Percentiles rank a stretch among this genome's conserved stretches.
Conservation (phyloP, 1,140 invertebrate genomes). For the Trissolcus basalis region DNA sequence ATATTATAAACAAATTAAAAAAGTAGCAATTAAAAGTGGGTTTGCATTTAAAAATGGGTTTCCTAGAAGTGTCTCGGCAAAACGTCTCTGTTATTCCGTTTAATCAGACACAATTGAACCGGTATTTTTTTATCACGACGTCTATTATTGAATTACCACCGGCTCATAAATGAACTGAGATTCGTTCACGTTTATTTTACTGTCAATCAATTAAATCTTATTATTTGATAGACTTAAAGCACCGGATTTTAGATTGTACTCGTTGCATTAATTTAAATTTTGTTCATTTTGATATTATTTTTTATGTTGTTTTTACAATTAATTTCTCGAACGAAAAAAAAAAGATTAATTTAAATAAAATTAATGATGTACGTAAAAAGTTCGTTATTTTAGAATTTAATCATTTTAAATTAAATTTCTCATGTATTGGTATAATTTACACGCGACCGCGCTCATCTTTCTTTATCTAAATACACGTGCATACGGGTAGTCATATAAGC, state of each 20-base stretch:
- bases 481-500: conserved; percentile 38
- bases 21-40: no score
- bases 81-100: conserved; percentile 11
- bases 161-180: conserved; percentile 16
- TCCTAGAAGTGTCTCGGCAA: conserved; percentile 16
- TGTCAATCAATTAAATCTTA: conserved; percentile 18
- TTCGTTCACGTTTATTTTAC: conserved; percentile 31
- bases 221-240: not conserved
- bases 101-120: conserved; percentile 31
- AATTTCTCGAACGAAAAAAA: no score
- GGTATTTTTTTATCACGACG: conserved; percentile 52
- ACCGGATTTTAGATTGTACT: not conserved
- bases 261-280: not conserved
- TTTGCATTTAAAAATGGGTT: no score
- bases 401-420: no score
- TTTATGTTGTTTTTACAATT: no score
- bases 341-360: no score
- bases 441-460: not conserved
- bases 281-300: no score
- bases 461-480: conserved; percentile 33
- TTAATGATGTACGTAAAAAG: no score
- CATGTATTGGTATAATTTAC: not conserved
- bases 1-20: not conserved
- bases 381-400: no score
- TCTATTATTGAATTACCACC: conserved; percentile 49